Percentiles rank a stretch among this genome's conserved stretches.
phyloP scores from a whole-genome alignment of 2,113 vertebrate species.

The Semicossyphus pulcher region DNA sequence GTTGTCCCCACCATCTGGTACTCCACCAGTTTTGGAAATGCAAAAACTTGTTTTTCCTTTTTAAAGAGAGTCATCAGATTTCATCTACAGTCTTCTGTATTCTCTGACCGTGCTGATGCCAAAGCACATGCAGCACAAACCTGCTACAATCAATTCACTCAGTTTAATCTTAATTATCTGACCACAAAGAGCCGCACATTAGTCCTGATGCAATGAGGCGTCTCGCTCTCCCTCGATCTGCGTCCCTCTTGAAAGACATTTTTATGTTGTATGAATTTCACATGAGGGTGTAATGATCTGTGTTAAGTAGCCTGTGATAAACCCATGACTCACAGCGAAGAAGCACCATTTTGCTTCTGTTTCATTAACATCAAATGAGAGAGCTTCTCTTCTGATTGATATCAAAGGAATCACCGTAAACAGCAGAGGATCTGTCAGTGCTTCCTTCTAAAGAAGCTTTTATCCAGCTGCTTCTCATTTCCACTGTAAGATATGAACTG shows the following conservation, averaged over 20 bases:
- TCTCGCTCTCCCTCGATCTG: neutral
- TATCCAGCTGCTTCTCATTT: constrained; percentile 55
- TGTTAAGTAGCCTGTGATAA: constrained; percentile 43
- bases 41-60: no score
- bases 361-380: constrained; percentile 42
- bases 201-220: constrained; percentile 12
- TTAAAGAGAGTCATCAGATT: no score
- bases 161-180: no score
- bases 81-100: no score
- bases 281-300: constrained; percentile 44
- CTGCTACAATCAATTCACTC: no score
- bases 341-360: constrained; percentile 5
- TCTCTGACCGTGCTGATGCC: neutral
- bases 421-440: constrained; percentile 29
- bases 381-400: constrained; percentile 29
- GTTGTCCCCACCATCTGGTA: no score
- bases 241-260: constrained; percentile 15
- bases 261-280: constrained; percentile 26
- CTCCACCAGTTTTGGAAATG: no score
- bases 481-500: constrained; percentile 14
- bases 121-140: constrained; percentile 18
- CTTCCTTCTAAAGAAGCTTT: constrained; percentile 25
- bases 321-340: constrained; percentile 44
- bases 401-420: constrained; percentile 37
- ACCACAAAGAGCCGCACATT: no score